Evolutionary conservation across 2,113 vertebrate species (phyloP).

Genomic region (Zosterops pallidus): DNA sequence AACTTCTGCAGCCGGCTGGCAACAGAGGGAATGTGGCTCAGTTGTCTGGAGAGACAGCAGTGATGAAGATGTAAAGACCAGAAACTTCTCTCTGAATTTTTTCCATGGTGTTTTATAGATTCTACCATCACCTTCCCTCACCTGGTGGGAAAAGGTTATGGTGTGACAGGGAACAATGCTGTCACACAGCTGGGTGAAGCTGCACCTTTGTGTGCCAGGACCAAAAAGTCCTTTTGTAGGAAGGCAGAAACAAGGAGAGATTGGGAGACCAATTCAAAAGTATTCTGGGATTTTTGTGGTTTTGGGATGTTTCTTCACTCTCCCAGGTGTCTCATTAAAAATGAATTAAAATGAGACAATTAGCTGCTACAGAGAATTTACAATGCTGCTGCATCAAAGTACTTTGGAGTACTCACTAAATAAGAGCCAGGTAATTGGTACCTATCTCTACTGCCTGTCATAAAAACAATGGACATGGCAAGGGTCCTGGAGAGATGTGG

Average conservation of each 20-base stretch:
- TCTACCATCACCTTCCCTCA: background rate
- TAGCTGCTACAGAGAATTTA: constrained; percentile 18
- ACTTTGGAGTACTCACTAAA: background rate
- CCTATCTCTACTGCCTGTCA: background rate
- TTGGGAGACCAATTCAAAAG: background rate
- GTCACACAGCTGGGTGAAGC: background rate
- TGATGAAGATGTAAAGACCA: background rate
- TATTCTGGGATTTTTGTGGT: background rate
- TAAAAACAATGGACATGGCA: background rate
- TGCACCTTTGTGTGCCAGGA: background rate
- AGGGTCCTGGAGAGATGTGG: background rate
- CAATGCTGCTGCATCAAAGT: constrained; percentile 26
- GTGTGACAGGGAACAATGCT: background rate
- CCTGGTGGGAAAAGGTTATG: accelerated
- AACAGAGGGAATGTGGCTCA: background rate
- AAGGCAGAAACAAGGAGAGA: background rate
- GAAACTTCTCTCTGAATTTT: background rate
- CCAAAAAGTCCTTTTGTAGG: background rate
- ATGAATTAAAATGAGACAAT: constrained; percentile 47
- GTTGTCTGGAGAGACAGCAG: background rate
- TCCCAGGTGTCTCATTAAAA: constrained; percentile 53
- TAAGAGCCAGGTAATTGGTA: constrained; percentile 26
- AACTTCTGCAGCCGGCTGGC: background rate
- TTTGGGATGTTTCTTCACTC: constrained; percentile 2
- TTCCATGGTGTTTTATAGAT: background rate